phyloP scores from a whole-genome alignment of 1,140 invertebrate genomes.

The Pseudomyrmex flavicornis region DNA sequence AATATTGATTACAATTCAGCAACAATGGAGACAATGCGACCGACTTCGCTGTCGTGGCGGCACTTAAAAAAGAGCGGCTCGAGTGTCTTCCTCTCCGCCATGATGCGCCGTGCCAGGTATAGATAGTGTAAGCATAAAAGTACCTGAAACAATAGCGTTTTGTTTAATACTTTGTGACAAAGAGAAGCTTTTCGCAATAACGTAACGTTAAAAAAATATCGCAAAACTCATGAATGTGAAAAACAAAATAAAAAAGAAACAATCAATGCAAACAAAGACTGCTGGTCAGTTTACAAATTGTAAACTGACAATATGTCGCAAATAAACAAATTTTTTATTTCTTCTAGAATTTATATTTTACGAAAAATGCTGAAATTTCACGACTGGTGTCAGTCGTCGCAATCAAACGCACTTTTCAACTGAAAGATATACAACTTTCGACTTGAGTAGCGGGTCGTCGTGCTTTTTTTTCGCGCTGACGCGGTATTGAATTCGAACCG shows the following conservation, averaged over 20 bases:
- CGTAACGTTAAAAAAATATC: background rate
- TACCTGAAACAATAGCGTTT: constrained; percentile 24
- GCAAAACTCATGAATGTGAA: no score
- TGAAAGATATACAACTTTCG: background rate
- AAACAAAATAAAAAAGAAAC: background rate
- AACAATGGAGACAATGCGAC: constrained; percentile 84
- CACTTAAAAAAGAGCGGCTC: constrained; percentile 74
- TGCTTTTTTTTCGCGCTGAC: constrained; percentile 12
- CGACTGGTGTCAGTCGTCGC: no score
- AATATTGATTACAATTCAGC: constrained; percentile 85
- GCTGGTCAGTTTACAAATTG: no score
- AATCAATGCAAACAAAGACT: background rate
- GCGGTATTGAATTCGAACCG: constrained; percentile 31
- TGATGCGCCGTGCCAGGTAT: constrained; percentile 1
- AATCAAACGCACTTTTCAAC: no score
- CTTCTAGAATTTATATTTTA: background rate
- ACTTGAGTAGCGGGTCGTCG: background rate
- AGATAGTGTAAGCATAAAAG: background rate
- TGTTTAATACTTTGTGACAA: constrained; percentile 5
- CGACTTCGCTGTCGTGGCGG: constrained; percentile 78
- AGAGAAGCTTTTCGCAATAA: background rate
- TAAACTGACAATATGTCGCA: no score
- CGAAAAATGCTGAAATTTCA: background rate
- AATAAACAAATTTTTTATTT: constrained; percentile 3
- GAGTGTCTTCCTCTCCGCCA: constrained; percentile 59